These are phyloP conservation scores for Sphenopsis melanotis DNA, from an alignment of 2,797 vertebrate genomes.

Conservation along the genomic window DNA sequence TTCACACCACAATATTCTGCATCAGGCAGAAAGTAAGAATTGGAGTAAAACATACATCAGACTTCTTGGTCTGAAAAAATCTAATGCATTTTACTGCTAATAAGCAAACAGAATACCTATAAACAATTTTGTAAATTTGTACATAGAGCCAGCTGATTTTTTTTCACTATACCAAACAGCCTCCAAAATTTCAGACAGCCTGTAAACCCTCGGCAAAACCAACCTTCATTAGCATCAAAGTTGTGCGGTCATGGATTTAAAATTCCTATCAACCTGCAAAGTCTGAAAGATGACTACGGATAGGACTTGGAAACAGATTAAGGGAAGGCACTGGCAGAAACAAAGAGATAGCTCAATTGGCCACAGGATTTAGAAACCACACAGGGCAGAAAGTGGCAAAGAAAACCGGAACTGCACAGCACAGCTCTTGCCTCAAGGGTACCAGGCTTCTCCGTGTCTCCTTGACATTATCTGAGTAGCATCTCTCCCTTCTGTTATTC, in stretches of 20 bases:
- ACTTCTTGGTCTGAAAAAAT: neutral
- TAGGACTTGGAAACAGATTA: neutral
- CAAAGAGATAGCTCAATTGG: neutral
- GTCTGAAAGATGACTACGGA: neutral
- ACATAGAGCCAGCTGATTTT: neutral
- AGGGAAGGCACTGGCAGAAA: neutral
- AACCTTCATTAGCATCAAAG: neutral
- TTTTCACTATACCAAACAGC: neutral
- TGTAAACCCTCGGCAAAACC: neutral
- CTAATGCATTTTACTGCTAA: neutral
- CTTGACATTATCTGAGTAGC: neutral
- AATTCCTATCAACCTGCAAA: neutral
- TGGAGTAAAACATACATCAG: neutral
- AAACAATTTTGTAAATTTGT: neutral
- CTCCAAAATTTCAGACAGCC: neutral
- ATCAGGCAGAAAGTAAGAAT: neutral
- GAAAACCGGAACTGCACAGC: neutral
- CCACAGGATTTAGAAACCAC: neutral
- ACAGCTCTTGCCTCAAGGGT: neutral
- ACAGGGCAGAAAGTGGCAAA: neutral
- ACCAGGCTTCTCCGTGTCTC: neutral
- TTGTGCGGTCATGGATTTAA: neutral
- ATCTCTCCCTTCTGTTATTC: neutral
- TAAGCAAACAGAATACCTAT: neutral
- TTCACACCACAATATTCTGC: neutral